Percentiles rank a stretch among this genome's conserved stretches.
Conservation (phyloP, 2,888 invertebrate genomes). For the Hirtodrosophila histrioides region DNA sequence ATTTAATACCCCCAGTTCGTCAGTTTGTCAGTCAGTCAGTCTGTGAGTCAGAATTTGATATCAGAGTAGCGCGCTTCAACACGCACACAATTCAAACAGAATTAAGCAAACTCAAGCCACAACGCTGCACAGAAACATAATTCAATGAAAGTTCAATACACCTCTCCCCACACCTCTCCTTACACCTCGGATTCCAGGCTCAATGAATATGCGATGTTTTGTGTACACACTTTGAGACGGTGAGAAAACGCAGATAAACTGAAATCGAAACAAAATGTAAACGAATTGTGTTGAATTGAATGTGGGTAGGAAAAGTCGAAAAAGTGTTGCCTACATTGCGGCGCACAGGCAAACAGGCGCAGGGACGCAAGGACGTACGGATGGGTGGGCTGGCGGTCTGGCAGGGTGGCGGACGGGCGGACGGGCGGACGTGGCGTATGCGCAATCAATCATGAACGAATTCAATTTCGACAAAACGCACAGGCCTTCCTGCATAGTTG, state of each 20-base stretch:
- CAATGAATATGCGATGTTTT: conserved; percentile 27
- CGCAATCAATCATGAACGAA: conserved; percentile 75
- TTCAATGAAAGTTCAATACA: conserved; percentile 53
- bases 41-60: conserved; percentile 9
- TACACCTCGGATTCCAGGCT: neutral
- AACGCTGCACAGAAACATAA: conserved; percentile 44
- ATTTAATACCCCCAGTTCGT: conserved; percentile 21
- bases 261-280: conserved; percentile 72
- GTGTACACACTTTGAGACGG: conserved; percentile 36
- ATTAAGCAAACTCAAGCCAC: conserved; percentile 42
- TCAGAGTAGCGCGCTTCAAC: conserved; percentile 19
- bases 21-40: conserved; percentile 3
- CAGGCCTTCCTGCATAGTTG: conserved; percentile 33
- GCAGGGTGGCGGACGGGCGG: neutral
- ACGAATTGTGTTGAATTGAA: conserved; percentile 40
- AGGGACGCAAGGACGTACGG: too few species aligned
- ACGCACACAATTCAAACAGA: conserved; percentile 52
- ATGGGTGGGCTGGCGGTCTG: neutral
- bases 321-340: conserved; percentile 56
- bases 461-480: conserved; percentile 68
- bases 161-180: conserved; percentile 1
- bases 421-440: conserved; percentile 57
- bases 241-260: conserved; percentile 58
- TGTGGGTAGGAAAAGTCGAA: conserved; percentile 27
- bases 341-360: neutral